Conservation (phyloP, 1,140 invertebrate genomes). For the Drosophila rufa region DNA sequence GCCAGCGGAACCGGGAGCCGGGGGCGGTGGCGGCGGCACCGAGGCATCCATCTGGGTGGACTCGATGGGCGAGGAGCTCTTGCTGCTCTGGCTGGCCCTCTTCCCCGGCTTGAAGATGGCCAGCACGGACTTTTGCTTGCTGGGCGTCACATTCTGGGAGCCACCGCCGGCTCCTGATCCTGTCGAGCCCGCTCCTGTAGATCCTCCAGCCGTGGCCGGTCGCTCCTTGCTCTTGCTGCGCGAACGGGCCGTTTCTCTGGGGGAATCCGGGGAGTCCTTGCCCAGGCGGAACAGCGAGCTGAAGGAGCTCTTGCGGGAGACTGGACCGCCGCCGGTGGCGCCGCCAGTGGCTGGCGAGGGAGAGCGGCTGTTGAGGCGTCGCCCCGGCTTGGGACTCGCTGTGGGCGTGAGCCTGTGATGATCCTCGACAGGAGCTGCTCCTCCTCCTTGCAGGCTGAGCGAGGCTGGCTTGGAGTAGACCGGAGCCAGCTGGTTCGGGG, state of each 20-base stretch:
- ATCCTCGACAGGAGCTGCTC: constrained; percentile 53
- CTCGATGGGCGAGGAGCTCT: constrained; percentile 84
- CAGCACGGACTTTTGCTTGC: constrained; percentile 88
- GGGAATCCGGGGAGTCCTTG: constrained; percentile 82
- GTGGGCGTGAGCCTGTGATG: constrained; percentile 83
- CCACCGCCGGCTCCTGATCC: constrained; percentile 20
- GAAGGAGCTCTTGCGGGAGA: constrained; percentile 92
- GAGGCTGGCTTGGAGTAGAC: constrained; percentile 85
- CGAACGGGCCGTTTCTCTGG: constrained; percentile 85
- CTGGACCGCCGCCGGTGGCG: constrained; percentile 66
- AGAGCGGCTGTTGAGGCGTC: constrained; percentile 85
- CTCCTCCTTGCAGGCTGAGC: constrained; percentile 84
- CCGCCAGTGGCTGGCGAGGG: constrained; percentile 82
- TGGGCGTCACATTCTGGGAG: constrained; percentile 86
- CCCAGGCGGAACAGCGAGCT: constrained; percentile 89
- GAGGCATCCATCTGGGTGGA: constrained; percentile 23
- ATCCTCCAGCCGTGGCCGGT: constrained; percentile 42
- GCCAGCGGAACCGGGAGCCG: constrained; percentile 38
- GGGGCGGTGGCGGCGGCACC: constrained; percentile 58
- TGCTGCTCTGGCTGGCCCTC: constrained; percentile 79
- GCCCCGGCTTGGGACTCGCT: constrained; percentile 84
- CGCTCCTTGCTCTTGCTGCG: constrained; percentile 89
- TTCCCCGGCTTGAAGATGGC: constrained; percentile 88
- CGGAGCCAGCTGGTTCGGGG: constrained; percentile 76
- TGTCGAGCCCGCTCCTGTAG: not conserved